Evolutionary conservation across 2,888 invertebrate species (phyloP).

Genomic region (Unio pictorum): DNA sequence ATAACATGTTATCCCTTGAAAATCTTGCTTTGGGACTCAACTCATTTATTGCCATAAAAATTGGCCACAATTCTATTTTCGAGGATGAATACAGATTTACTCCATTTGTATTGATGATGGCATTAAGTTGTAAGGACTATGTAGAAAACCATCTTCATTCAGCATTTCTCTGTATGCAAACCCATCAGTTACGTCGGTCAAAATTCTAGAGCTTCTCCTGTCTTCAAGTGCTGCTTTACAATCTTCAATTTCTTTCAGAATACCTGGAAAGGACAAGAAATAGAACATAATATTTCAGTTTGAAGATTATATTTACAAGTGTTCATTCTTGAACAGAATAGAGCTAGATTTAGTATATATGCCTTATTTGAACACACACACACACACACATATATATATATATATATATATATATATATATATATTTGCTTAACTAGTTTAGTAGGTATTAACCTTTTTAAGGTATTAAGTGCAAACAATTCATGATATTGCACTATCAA

Average conservation of each 20-base stretch:
- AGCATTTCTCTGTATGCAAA: conserved; percentile 10
- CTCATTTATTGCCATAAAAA: no score
- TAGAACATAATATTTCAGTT: neutral
- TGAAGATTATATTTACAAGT: conserved; percentile 2
- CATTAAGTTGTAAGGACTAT: conserved; percentile 13
- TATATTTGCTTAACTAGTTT: neutral
- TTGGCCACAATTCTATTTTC: no score
- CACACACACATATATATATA: no score
- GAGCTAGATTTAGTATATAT: neutral
- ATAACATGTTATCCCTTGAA: conserved; percentile 15
- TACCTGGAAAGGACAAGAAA: conserved; percentile 6
- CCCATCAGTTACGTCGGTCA: conserved; percentile 23
- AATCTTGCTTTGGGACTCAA: neutral
- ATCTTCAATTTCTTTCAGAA: conserved; percentile 5
- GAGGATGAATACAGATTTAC: no score
- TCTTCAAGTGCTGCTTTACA: conserved; percentile 6
- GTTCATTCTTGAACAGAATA: neutral
- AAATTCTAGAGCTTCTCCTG: conserved; percentile 3
- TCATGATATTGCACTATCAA: neutral
- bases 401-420: no score
- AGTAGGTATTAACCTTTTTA: no score
- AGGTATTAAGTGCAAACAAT: no score
- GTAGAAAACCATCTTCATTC: conserved; percentile 11
- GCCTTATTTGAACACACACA: no score
- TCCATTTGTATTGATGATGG: conserved; percentile 25